These are phyloP conservation scores for Tenualosa ilisha DNA, from an alignment of 2,797 vertebrate genomes.

Conservation along the genomic window DNA sequence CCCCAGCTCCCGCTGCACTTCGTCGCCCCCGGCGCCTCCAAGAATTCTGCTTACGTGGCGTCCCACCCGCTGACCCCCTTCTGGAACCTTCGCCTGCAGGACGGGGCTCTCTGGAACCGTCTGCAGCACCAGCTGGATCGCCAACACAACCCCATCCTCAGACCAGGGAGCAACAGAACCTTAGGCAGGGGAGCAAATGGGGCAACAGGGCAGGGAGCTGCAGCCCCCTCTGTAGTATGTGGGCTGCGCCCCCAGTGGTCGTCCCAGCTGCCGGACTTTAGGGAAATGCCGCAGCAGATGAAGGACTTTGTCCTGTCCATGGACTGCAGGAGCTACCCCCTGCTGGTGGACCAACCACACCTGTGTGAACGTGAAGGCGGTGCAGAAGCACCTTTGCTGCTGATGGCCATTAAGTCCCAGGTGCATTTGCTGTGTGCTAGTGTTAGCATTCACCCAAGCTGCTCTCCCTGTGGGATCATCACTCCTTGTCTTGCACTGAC, in stretches of 20 bases:
- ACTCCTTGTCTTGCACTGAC: neutral
- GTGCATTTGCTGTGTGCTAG: neutral
- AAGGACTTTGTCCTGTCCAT: conserved; percentile 74
- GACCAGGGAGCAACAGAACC: conserved; percentile 56
- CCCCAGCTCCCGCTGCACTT: conserved; percentile 70
- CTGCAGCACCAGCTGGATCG: conserved; percentile 76
- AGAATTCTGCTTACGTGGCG: conserved; percentile 60
- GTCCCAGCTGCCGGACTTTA: conserved; percentile 54
- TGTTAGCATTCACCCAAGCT: no score
- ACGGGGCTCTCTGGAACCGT: conserved; percentile 75
- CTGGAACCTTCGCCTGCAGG: conserved; percentile 75
- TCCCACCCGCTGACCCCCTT: conserved; percentile 70
- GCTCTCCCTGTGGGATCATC: no score
- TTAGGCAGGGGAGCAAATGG: neutral
- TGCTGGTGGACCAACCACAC: conserved; percentile 70
- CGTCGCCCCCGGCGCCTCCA: conserved; percentile 67
- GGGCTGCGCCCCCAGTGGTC: conserved; percentile 52
- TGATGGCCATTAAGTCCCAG: conserved; percentile 80
- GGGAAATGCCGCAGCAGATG: conserved; percentile 70
- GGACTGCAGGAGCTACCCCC: conserved; percentile 73
- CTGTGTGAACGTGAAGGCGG: conserved; percentile 54
- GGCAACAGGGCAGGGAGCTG: conserved; percentile 32
- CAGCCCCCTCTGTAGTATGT: conserved; percentile 54
- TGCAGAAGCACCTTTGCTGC: conserved; percentile 61
- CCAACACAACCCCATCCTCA: conserved; percentile 73